Conservation (phyloP, 1,140 invertebrate genomes). For the Ephestia elutella region DNA sequence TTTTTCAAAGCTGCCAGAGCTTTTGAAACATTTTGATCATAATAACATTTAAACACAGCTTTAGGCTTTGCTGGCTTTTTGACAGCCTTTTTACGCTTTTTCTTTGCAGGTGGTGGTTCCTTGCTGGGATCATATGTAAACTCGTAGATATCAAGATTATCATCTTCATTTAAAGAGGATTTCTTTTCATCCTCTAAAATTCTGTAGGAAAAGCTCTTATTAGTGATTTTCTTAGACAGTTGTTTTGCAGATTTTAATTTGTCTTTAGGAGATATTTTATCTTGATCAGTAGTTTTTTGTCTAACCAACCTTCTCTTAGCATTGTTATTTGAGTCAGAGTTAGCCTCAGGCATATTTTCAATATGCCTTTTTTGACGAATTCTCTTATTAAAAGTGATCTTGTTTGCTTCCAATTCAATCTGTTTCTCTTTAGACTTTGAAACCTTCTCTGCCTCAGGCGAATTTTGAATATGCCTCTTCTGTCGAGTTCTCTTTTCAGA, state of each 20-base stretch:
- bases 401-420: neutral
- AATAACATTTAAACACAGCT: conserved; percentile 43
- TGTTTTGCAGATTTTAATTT: conserved; percentile 11
- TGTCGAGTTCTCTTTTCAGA: no score
- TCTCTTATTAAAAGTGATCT: conserved; percentile 16
- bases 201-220: conserved; percentile 38
- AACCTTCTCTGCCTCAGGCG: no score
- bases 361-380: conserved; percentile 11
- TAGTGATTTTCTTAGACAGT: conserved; percentile 17
- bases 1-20: conserved; percentile 48
- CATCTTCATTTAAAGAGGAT: conserved; percentile 32
- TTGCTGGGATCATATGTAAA: conserved; percentile 64
- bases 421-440: neutral
- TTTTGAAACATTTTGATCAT: conserved; percentile 57
- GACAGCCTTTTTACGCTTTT: conserved; percentile 42
- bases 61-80: conserved; percentile 42
- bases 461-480: no score
- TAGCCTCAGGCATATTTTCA: conserved; percentile 13
- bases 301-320: conserved; percentile 21
- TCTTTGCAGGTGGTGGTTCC: conserved; percentile 57
- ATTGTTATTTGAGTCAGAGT: conserved; percentile 45
- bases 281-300: conserved; percentile 9
- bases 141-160: conserved; percentile 57
- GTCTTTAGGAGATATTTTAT: conserved; percentile 17
- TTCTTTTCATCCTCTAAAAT: conserved; percentile 41